Percentiles rank a stretch among this genome's conserved stretches.
Conservation (phyloP, 1,140 invertebrate species). For the Cyphomyrmex costatus region DNA sequence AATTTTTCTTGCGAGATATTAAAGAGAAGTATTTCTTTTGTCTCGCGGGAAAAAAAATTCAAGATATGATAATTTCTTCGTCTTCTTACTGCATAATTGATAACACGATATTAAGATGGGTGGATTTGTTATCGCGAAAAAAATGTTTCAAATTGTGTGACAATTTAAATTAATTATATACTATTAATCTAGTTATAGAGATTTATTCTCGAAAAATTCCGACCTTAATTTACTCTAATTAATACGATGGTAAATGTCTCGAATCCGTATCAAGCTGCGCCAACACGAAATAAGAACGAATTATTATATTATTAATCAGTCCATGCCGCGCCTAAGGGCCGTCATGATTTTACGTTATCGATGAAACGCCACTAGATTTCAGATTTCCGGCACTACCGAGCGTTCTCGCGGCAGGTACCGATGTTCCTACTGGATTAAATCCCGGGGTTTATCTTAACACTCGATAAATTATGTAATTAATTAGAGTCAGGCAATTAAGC, state of each 20-base stretch:
- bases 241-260: slow-evolving; percentile 1
- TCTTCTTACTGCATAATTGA: not conserved
- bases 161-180: slow-evolving; percentile 7
- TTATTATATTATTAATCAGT: slow-evolving; percentile 60
- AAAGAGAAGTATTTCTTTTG: slow-evolving; percentile 13
- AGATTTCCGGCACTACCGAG: slow-evolving; percentile 33
- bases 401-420: slow-evolving; percentile 34
- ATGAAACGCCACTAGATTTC: slow-evolving; percentile 48
- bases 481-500: slow-evolving; percentile 82
- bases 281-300: slow-evolving; percentile 21
- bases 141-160: slow-evolving; percentile 16
- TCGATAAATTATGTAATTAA: slow-evolving; percentile 84
- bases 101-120: not conserved
- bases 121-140: not conserved
- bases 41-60: not conserved
- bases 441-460: slow-evolving; percentile 79
- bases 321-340: not conserved
- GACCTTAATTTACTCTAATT: slow-evolving; percentile 12
- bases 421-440: slow-evolving; percentile 78
- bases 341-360: slow-evolving; percentile 47
- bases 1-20: slow-evolving; percentile 52
- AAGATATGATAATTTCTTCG: not conserved
- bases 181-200: not conserved
- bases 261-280: not conserved
- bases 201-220: not conserved